Conservation (phyloP, 1,140 invertebrate genomes). For the Globodera ellingtonae region DNA sequence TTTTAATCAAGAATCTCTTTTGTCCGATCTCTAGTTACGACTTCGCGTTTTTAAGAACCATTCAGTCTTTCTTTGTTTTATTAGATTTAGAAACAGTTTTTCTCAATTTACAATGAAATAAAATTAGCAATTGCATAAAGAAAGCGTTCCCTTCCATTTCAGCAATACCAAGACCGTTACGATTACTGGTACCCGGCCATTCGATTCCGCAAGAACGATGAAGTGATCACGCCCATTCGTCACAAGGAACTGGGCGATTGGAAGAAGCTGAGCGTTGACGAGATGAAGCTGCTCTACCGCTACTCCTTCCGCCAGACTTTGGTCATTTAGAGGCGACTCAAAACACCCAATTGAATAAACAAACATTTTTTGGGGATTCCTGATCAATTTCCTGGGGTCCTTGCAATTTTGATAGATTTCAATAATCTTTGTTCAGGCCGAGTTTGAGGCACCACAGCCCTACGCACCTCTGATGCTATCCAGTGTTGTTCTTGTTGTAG, state of each 20-base stretch:
- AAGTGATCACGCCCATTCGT: conserved; percentile 50
- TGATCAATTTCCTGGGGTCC: not conserved
- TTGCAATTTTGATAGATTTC: not conserved
- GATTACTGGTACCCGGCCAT: conserved; percentile 65
- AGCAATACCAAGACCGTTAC: conserved; percentile 60
- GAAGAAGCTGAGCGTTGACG: conserved; percentile 58
- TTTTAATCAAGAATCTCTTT: too few species aligned
- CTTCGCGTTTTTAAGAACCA: too few species aligned
- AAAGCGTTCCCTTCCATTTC: conserved; percentile 36
- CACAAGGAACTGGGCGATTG: conserved; percentile 60
- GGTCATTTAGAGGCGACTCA: not conserved
- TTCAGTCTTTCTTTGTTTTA: too few species aligned
- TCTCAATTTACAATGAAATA: not conserved
- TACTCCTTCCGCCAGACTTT: conserved; percentile 61
- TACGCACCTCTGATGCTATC: conserved; percentile 57
- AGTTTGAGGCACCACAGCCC: conserved; percentile 62
- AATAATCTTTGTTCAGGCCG: conserved; percentile 31
- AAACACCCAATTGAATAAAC: not conserved
- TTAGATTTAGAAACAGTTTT: not conserved
- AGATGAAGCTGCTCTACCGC: conserved; percentile 63
- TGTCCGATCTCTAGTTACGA: not conserved
- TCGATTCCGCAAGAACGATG: conserved; percentile 64
- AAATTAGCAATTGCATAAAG: not conserved
- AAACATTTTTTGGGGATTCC: not conserved
- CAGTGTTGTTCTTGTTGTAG: conserved; percentile 41